Conservation (phyloP, 2,113 vertebrate genomes). For the Dromaius novaehollandiae region DNA sequence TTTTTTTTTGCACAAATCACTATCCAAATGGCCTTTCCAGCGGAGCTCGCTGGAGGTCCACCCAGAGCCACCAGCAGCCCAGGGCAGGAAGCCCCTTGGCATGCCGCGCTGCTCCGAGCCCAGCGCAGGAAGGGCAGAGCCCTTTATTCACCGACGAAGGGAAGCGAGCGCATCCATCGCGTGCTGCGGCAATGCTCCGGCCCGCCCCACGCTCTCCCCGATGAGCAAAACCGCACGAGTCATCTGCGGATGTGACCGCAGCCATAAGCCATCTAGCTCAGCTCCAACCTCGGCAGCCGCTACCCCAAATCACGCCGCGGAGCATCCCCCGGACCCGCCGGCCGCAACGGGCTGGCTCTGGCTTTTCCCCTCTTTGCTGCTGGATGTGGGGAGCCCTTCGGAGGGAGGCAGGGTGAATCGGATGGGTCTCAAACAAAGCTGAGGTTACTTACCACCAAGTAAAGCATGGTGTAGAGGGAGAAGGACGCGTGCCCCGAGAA, state of each 20-base stretch:
- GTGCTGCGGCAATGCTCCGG: too few species aligned
- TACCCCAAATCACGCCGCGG: not conserved
- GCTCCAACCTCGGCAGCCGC: too few species aligned
- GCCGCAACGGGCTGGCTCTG: not conserved
- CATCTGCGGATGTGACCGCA: too few species aligned
- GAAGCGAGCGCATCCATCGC: constrained; percentile 21
- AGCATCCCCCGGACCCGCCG: not conserved
- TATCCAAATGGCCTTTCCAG: not conserved
- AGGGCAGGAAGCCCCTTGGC: constrained; percentile 69
- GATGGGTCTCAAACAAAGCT: not conserved
- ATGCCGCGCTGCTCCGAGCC: constrained; percentile 18
- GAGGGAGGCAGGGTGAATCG: not conserved
- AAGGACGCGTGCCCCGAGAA: constrained; percentile 98
- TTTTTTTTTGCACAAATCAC: constrained; percentile 10
- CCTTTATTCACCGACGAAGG: constrained; percentile 57
- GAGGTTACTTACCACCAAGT: constrained; percentile 92
- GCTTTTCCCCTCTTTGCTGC: not conserved
- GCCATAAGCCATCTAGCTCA: too few species aligned
- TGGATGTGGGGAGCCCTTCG: accelerated
- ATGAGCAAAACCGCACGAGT: too few species aligned
- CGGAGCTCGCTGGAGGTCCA: not conserved
- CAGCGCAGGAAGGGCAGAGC: constrained; percentile 55
- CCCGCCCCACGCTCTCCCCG: too few species aligned
- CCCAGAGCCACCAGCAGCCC: not conserved
- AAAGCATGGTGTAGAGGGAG: constrained; percentile 98